These are phyloP conservation scores for Silurus meridionalis DNA, from an alignment of 2,113 vertebrate species.

Conservation along the genomic window DNA sequence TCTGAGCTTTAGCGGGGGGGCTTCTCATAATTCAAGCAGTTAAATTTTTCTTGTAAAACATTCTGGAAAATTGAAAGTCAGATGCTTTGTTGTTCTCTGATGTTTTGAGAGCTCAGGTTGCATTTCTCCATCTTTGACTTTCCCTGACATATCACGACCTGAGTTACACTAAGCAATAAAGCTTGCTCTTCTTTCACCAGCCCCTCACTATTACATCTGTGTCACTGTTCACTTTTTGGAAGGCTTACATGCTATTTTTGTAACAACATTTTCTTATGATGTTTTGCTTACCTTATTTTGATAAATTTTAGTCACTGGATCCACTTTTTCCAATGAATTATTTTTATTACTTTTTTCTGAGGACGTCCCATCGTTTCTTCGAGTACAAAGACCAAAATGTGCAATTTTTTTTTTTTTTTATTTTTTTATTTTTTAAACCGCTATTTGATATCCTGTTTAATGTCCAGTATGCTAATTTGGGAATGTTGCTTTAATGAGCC, in stretches of 20 bases:
- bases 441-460: constrained; percentile 66
- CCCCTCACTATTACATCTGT: constrained; percentile 49
- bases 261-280: constrained; percentile 74
- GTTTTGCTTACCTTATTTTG: constrained; percentile 69
- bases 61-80: constrained; percentile 1
- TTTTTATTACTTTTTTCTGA: constrained; percentile 65
- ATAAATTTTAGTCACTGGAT: constrained; percentile 57
- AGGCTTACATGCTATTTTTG: constrained; percentile 74
- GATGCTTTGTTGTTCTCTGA: constrained; percentile 28
- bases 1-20: constrained; percentile 19
- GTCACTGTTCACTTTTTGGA: constrained; percentile 57
- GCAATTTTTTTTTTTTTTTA: constrained; percentile 61
- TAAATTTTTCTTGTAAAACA: constrained; percentile 20
- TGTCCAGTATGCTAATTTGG: constrained; percentile 60
- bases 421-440: too few relatives aligned
- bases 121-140: constrained; percentile 33
- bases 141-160: constrained; percentile 32
- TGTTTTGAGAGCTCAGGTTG: constrained; percentile 43
- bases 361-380: constrained; percentile 58
- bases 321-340: constrained; percentile 54
- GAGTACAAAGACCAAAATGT: constrained; percentile 69
- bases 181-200: constrained; percentile 44
- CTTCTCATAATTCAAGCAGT: constrained; percentile 35
- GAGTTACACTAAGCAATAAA: constrained; percentile 58
- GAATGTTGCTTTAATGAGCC: constrained; percentile 49